Percentiles rank a stretch among this genome's conserved stretches.
phyloP scores from a whole-genome alignment of 2,113 vertebrate species.

The Oncorhynchus clarkii region DNA sequence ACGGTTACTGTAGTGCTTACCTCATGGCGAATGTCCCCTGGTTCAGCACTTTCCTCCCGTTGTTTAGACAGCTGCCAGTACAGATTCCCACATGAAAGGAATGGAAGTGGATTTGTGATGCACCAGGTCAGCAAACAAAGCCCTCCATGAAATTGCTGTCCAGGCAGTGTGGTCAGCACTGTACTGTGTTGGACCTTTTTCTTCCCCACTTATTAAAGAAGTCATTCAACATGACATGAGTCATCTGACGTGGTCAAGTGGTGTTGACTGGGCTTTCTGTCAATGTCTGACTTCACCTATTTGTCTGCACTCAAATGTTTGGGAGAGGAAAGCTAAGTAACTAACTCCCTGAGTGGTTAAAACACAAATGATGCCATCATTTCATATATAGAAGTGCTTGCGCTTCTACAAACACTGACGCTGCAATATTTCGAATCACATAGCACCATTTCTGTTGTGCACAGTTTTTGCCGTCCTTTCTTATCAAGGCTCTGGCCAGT shows the following conservation, averaged over 20 bases:
- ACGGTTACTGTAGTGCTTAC: constrained; percentile 61
- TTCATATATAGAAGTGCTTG: neutral
- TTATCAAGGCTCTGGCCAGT: neutral
- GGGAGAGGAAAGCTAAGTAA: neutral
- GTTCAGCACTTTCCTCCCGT: constrained; percentile 70
- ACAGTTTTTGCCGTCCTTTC: neutral
- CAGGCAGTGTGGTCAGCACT: constrained; percentile 53
- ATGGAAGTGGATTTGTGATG: constrained; percentile 58
- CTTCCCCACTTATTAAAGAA: constrained; percentile 33
- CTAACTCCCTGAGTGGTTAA: neutral
- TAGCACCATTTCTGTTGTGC: too few relatives aligned
- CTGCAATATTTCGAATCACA: too few relatives aligned
- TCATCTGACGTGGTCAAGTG: neutral
- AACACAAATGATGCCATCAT: neutral
- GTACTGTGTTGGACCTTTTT: constrained; percentile 35
- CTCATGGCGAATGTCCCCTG: constrained; percentile 56
- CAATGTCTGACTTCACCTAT: neutral
- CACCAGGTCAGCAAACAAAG: constrained; percentile 69
- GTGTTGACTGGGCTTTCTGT: constrained; percentile 2
- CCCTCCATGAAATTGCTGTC: constrained; percentile 54
- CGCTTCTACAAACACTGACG: neutral
- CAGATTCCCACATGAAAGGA: constrained; percentile 63
- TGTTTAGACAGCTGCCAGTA: constrained; percentile 65
- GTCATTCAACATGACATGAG: constrained; percentile 22
- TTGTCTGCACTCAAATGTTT: neutral